Percentiles rank a stretch among this genome's conserved stretches.
phyloP scores from a whole-genome alignment of 2,797 vertebrate genomes.

The Dendrocincla tyrannina region DNA sequence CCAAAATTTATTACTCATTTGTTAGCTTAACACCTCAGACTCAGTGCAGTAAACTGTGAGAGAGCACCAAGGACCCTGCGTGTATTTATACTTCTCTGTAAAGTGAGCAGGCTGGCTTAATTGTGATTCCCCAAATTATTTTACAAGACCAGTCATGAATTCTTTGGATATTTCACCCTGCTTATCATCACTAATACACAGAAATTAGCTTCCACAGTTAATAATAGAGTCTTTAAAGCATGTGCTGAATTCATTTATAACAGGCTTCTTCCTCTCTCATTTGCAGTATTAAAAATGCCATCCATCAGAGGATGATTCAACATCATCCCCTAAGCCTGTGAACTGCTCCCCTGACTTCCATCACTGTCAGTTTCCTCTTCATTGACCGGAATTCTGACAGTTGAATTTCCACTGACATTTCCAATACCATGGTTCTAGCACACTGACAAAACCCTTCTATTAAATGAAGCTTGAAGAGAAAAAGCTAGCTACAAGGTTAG shows the following conservation, averaged over 20 bases:
- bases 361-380: not conserved
- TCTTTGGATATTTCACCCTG: not conserved
- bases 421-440: not conserved
- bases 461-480: not conserved
- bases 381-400: not conserved
- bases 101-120: not conserved
- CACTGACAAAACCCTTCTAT: not conserved
- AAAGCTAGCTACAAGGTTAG: not conserved
- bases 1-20: not conserved
- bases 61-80: not conserved
- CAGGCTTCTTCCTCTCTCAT: not conserved
- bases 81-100: not conserved
- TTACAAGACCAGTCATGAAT: not conserved
- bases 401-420: constrained; percentile 16
- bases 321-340: not conserved
- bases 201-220: constrained; percentile 1
- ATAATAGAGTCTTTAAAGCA: not conserved
- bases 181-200: not conserved
- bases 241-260: not conserved
- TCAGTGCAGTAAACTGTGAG: not conserved
- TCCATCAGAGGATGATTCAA: not conserved
- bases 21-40: not conserved
- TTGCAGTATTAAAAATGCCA: constrained; percentile 4
- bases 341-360: not conserved
- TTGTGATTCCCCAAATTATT: not conserved